These are phyloP conservation scores for Macrostomum lignano DNA, from an alignment of 1,140 invertebrate species.

Conservation along the genomic window DNA sequence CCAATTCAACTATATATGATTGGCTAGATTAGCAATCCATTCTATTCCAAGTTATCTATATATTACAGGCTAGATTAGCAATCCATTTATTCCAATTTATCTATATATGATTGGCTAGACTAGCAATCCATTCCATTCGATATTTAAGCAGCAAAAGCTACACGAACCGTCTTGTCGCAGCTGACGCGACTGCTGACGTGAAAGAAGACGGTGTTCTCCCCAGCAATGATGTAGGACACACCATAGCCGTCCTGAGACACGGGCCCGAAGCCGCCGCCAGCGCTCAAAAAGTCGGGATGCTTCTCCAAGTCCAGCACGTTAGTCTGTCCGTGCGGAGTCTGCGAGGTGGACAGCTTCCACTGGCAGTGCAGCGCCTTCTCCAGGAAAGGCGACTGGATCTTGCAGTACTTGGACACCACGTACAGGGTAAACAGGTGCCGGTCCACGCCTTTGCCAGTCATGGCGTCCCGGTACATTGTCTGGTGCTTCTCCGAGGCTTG, in stretches of 20 bases:
- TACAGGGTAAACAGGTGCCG: conserved; percentile 87
- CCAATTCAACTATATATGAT: too few relatives aligned
- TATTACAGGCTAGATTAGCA: too few relatives aligned
- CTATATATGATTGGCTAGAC: too few relatives aligned
- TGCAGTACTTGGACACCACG: conserved; percentile 82
- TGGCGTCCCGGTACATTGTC: conserved; percentile 60
- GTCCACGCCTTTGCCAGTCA: conserved; percentile 81
- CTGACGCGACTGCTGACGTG: conserved; percentile 30
- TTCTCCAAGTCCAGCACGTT: conserved; percentile 42
- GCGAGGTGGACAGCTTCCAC: conserved; percentile 9
- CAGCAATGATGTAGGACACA: conserved; percentile 31
- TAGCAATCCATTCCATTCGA: too few relatives aligned
- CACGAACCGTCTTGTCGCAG: conserved; percentile 15
- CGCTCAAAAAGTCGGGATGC: conserved; percentile 9
- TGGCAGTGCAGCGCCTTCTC: conserved; percentile 16
- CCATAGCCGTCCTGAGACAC: conserved; percentile 32
- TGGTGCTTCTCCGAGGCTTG: conserved; percentile 54
- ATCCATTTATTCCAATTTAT: too few relatives aligned
- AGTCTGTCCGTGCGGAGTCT: conserved; percentile 78
- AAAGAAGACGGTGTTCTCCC: conserved; percentile 30
- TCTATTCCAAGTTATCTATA: too few relatives aligned
- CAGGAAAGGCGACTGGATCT: conserved; percentile 76
- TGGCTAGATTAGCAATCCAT: too few relatives aligned
- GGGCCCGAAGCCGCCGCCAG: conserved; percentile 32
- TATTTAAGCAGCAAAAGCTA: too few relatives aligned